Evolutionary conservation across 1,140 invertebrate genomes (phyloP), one percentile per base, ranked within the genome.

Genomic region (Caerostris extrusa): DNA sequence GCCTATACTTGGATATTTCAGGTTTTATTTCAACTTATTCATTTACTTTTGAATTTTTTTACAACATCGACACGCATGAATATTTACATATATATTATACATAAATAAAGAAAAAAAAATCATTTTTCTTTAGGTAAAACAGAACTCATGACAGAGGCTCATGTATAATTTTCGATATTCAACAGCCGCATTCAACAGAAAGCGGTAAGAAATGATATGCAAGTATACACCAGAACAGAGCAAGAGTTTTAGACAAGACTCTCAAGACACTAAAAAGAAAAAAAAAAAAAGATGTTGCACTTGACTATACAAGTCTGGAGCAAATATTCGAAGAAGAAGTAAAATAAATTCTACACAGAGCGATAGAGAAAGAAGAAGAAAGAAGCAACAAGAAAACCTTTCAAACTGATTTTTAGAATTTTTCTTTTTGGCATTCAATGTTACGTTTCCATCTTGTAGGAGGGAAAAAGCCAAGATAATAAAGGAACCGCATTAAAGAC

Each of bases 401-500:
- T 90, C 69, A 50, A 90, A 81, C n/a, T 77, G 88, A 90, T 81
- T 81, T 50, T 8, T 10, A 77, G 61, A 55, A 34, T 34, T 34
- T 90, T 77, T 82, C 77, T 90, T 55, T 90, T 58, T 34, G 34
- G 34, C 34, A 67, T 67, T 90, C n/a, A 77, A 81, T 60, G 69
- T n/a, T 19, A 58, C 69, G 56, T 81, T 81, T 90, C 19, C 56
- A 81, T 90, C 69, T 60, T 81, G 88, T 77, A 8, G 5, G 12
- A 64, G 5, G 50, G 50, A 71, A 56, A 34, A 34, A 34, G 34
- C 34, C 34, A 34, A 34, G 14, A 60, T 58, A 81, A 50, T 71
- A 19, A 55, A 57, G 10, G 69, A 34, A 58, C 56, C 10, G n/a
- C 88, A 90, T 90, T 81, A 90, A 90, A 90, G 88, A 77, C 88